Percentiles rank a stretch among this genome's conserved stretches.
Conservation (phyloP, 2,888 invertebrate genomes). For the Lymantria dispar region DNA sequence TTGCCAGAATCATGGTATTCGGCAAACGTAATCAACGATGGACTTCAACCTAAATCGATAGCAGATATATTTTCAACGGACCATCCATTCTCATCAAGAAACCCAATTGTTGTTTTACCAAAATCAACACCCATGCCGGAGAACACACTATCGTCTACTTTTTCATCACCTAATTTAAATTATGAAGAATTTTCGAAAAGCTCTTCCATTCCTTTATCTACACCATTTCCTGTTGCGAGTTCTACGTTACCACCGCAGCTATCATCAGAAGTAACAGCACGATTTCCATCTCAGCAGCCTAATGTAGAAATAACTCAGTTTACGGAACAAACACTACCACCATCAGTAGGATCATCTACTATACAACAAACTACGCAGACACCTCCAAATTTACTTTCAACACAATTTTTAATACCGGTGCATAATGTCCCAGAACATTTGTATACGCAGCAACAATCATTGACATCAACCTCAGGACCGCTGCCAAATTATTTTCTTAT, state of each 20-base stretch:
- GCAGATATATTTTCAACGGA: constrained; percentile 67
- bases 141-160: constrained; percentile 27
- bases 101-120: constrained; percentile 48
- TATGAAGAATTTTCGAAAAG: constrained; percentile 11
- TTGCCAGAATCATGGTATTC: constrained; percentile 64
- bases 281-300: constrained; percentile 10
- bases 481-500: constrained; percentile 39
- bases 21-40: constrained; percentile 67
- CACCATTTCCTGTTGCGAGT: constrained; percentile 13
- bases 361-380: constrained; percentile 6
- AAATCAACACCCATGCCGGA: constrained; percentile 21
- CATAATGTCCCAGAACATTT: constrained; percentile 7
- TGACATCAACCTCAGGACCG: constrained; percentile 13
- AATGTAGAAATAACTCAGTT: constrained; percentile 13
- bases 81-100: constrained; percentile 49
- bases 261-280: constrained; percentile 6
- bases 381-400: constrained; percentile 4
- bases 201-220: constrained; percentile 13
- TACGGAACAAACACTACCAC: constrained; percentile 12
- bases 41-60: constrained; percentile 64
- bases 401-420: constrained; percentile 4
- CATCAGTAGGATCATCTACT: constrained; percentile 1
- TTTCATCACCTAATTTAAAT: constrained; percentile 19
- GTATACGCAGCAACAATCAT: constrained; percentile 4
- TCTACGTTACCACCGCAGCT: constrained; percentile 4